These are phyloP conservation scores for Scaptodrosophila latifasciaeformis DNA, from an alignment of 2,888 invertebrate species.

Conservation along the genomic window DNA sequence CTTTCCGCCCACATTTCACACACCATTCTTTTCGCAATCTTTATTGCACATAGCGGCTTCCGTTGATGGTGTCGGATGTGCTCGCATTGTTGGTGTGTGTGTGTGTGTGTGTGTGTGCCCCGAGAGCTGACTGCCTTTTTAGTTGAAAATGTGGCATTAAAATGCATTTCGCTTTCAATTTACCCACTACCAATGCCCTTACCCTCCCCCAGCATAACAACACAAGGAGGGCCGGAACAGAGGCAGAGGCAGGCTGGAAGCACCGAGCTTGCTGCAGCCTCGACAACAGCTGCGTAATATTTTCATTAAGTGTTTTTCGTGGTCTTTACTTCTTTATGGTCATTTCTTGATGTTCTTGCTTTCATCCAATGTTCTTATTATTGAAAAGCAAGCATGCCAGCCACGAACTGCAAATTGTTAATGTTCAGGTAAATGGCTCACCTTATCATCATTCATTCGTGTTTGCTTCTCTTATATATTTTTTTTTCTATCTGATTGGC, in stretches of 20 bases:
- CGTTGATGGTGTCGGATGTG: conserved; percentile 36
- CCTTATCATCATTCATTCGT: conserved; percentile 21
- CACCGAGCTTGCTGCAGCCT: no score
- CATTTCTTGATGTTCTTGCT: conserved; percentile 36
- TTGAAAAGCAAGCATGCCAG: neutral
- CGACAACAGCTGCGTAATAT: conserved; percentile 35
- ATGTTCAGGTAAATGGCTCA: conserved; percentile 32
- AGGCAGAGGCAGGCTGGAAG: no score
- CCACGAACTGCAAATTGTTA: conserved; percentile 41
- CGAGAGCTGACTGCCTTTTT: conserved; percentile 29
- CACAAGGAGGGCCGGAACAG: no score
- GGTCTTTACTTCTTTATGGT: conserved; percentile 34
- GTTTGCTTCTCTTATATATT: no score
- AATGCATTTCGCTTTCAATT: conserved; percentile 68
- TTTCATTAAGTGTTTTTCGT: conserved; percentile 60
- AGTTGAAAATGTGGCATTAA: conserved; percentile 62
- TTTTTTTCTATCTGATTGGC: conserved; percentile 32
- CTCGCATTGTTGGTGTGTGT: conserved; percentile 11
- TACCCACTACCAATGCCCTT: conserved; percentile 22
- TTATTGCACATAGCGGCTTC: conserved; percentile 64
- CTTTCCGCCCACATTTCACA: conserved; percentile 3
- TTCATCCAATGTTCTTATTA: neutral
- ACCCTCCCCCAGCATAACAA: conserved; percentile 4
- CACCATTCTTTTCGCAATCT: conserved; percentile 39
- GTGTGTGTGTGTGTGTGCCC: conserved; percentile 20